Base-by-base conservation (phyloP, 2,888 invertebrate genomes). In the Melangyna quadrimaculata region DNA sequence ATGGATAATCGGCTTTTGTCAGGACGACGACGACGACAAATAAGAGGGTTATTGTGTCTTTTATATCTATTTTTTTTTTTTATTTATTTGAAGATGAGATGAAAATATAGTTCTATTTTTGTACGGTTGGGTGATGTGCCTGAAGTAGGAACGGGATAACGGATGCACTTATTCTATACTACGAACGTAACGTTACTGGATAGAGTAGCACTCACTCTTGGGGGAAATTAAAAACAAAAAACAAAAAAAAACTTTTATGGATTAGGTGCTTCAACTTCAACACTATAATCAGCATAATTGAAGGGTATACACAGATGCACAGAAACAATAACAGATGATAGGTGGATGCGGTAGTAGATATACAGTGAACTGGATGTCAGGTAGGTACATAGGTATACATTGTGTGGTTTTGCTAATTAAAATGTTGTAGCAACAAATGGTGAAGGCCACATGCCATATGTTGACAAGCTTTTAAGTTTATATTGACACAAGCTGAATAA, bases 1-100 rank as follows among this genome's bases (percentile, higher is more conserved):
- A 73, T 59, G 73, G 81, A 81, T 86, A 86, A 86, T 86, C 86
- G 86, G 63, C 86, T 81, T 81, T 81, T 77, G 81, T 75, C n/a
- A 80, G 80, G 80, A 79, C 65, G 63, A 63, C 43, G 65, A 65
- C 67, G 57, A 84, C 61, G 45, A 67, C 72, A 75, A 84, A 75
- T 59, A 80, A 80, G 84, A 77, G 72, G 72, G 84, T 72, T 75
- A 84, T 75, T 80, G 84, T 84, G 55, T 71, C 71, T 74, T 81
- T 73, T 70, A 32, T 57, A 43, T 57, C n/a, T 43, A n/a, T 22
- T 40, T 40, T 65, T 57, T 19, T 40, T 51, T 2, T 69, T 63
- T 83, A 40, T 74, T 61, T 61, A 37, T 57, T 32, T 57, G 48
- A 67, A 69, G 71, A 67, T 84, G 84, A 77, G 80, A 80, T 83